Conservation (phyloP, 2,797 vertebrate genomes). For the Gobionotothen gibberifrons region DNA sequence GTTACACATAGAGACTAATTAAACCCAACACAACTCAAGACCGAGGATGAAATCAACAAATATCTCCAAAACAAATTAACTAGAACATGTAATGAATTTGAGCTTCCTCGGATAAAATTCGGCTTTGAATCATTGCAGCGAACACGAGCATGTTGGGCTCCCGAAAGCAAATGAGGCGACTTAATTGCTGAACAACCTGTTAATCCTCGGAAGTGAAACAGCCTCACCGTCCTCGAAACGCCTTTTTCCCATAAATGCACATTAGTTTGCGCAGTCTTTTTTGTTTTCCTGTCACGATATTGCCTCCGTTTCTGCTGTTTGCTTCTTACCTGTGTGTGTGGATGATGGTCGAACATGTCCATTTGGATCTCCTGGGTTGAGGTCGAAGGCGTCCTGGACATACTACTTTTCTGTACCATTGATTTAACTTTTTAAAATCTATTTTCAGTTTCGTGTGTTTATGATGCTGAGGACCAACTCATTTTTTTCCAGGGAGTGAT, state of each 20-base stretch:
- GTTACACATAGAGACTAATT: constrained; percentile 16
- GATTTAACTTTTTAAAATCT: constrained; percentile 83
- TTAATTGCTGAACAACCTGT: constrained; percentile 76
- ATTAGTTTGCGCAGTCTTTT: not conserved
- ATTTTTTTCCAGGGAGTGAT: constrained; percentile 51
- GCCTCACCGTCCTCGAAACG: constrained; percentile 1
- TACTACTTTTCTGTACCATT: constrained; percentile 99
- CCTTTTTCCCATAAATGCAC: fast-evolving
- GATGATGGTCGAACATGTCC: constrained; percentile 96
- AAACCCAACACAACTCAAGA: constrained; percentile 22
- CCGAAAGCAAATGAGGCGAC: constrained; percentile 23
- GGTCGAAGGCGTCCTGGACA: constrained; percentile 97
- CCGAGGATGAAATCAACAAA: not conserved
- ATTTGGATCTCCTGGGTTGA: constrained; percentile 98
- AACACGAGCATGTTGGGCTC: not conserved
- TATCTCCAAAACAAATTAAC: not conserved
- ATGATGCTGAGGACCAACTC: constrained; percentile 53
- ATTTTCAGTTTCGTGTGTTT: constrained; percentile 65
- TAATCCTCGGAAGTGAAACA: constrained; percentile 62
- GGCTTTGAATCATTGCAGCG: constrained; percentile 14
- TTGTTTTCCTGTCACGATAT: not conserved
- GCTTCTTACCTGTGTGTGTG: constrained; percentile 92
- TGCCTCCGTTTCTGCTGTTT: not conserved
- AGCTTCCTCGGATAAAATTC: not conserved
- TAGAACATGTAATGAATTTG: not conserved